These are phyloP conservation scores for Trachurus trachurus DNA, from an alignment of 2,797 vertebrate genomes.

Conservation along the genomic window DNA sequence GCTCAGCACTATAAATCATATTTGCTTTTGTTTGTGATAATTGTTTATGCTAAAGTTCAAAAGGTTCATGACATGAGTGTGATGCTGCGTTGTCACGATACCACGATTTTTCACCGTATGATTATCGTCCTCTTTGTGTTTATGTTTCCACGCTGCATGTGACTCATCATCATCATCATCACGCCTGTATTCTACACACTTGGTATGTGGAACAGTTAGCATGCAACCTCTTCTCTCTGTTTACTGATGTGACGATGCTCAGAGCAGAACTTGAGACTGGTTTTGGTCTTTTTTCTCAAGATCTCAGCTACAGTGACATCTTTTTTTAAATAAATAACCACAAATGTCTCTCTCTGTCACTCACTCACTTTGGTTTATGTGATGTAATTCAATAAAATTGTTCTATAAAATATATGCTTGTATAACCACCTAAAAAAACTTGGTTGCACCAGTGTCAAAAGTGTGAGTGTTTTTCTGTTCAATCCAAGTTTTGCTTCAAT, in stretches of 20 bases:
- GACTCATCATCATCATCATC: slow-evolving; percentile 19
- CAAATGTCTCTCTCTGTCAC: too few species aligned
- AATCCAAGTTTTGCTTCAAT: too few species aligned
- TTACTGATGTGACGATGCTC: slow-evolving; percentile 31
- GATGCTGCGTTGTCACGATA: background rate
- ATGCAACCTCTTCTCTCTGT: slow-evolving; percentile 16
- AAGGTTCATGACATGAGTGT: background rate
- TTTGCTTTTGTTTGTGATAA: slow-evolving; percentile 28
- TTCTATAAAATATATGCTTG: too few species aligned
- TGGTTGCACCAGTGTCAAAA: too few species aligned
- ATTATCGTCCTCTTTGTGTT: background rate
- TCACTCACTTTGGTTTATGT: too few species aligned
- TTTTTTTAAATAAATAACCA: too few species aligned
- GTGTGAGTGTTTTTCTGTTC: too few species aligned
- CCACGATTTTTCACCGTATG: background rate
- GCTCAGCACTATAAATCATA: slow-evolving; percentile 8
- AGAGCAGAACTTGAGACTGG: background rate
- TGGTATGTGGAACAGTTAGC: background rate
- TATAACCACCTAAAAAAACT: too few species aligned
- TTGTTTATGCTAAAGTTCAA: slow-evolving; percentile 30
- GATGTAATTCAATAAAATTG: too few species aligned
- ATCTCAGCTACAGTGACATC: too few species aligned
- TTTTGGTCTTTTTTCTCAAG: too few species aligned
- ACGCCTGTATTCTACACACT: too few species aligned
- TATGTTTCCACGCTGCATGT: background rate